phyloP scores from a whole-genome alignment of 2,113 vertebrate species.

The Hypanus sabinus region DNA sequence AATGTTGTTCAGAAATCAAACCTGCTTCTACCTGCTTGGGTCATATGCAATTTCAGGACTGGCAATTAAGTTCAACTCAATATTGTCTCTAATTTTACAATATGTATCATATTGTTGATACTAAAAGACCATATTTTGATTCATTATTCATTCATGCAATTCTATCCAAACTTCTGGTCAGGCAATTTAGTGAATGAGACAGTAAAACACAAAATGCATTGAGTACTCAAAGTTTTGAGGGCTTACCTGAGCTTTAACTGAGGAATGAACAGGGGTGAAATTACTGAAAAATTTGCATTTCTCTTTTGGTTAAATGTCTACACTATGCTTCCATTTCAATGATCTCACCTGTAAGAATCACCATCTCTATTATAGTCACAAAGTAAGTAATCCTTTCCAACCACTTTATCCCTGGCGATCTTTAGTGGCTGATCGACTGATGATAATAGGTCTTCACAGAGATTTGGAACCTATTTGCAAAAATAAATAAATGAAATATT shows the following conservation, averaged over 20 bases:
- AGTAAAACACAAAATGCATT: neutral
- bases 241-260: neutral
- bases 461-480: slow-evolving; percentile 72
- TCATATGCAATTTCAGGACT: neutral
- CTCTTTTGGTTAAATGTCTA: neutral
- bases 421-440: slow-evolving; percentile 98
- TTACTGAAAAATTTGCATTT: neutral
- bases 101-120: neutral
- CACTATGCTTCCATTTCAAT: neutral
- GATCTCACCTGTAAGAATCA: slow-evolving; percentile 83
- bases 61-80: neutral
- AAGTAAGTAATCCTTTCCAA: slow-evolving; percentile 95
- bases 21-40: neutral
- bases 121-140: neutral
- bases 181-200: neutral
- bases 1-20: neutral
- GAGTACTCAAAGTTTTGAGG: neutral
- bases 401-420: slow-evolving; percentile 89
- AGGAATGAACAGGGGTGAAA: neutral
- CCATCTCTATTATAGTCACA: slow-evolving; percentile 98
- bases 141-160: neutral
- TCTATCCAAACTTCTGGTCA: neutral
- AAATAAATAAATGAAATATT: neutral
- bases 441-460: slow-evolving; percentile 96
- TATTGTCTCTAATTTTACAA: neutral